These are phyloP conservation scores for Drosophila lacertosa DNA, from an alignment of 1,140 invertebrate genomes.

Conservation along the genomic window DNA sequence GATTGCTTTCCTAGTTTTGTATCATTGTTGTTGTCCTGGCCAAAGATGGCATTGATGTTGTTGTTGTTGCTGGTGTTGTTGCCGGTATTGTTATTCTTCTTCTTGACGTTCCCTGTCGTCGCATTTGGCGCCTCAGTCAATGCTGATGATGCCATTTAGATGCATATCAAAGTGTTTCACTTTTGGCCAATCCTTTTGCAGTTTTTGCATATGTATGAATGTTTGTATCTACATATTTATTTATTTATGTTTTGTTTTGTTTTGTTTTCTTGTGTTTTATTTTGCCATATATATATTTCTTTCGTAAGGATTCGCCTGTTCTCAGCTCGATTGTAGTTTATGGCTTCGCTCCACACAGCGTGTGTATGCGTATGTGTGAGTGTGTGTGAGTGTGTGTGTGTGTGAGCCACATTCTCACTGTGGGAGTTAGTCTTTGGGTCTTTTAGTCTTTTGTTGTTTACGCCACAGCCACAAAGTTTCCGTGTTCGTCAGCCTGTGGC, in stretches of 20 bases:
- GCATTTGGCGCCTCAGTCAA: conserved; percentile 49
- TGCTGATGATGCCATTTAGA: conserved; percentile 81
- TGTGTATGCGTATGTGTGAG: no score
- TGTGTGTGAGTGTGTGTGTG: no score
- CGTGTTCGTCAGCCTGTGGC: conserved; percentile 54
- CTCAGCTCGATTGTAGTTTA: conserved; percentile 72
- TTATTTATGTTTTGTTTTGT: conserved; percentile 50
- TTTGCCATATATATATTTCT: not conserved
- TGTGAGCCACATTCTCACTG: conserved; percentile 1
- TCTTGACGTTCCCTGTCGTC: conserved; percentile 39
- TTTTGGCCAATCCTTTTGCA: conserved; percentile 76
- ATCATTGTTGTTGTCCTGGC: conserved; percentile 31
- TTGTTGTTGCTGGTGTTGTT: conserved; percentile 11
- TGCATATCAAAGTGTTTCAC: conserved; percentile 79
- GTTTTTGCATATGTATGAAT: conserved; percentile 70
- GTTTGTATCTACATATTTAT: conserved; percentile 62
- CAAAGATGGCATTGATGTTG: not conserved
- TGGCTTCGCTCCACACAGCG: conserved; percentile 44
- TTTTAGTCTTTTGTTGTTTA: conserved; percentile 63
- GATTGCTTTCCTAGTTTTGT: conserved; percentile 68
- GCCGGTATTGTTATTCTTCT: conserved; percentile 16
- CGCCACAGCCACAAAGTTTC: conserved; percentile 68
- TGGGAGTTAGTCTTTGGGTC: conserved; percentile 25
- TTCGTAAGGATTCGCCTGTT: conserved; percentile 33
- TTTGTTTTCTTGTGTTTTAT: conserved; percentile 4